These are phyloP conservation scores for Nebria brevicollis DNA, from an alignment of 2,888 invertebrate species.

Conservation along the genomic window DNA sequence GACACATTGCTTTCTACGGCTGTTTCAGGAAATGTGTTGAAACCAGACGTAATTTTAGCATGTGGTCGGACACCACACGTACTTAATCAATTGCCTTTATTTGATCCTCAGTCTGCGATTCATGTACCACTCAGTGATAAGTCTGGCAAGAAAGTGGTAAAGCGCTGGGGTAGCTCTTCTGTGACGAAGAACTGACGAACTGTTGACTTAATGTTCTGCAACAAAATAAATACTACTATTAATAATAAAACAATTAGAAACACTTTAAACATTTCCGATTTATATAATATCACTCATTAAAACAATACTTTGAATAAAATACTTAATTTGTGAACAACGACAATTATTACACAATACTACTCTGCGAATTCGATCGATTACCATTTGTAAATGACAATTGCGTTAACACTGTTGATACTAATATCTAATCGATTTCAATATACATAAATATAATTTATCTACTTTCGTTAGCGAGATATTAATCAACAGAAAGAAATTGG, in stretches of 20 bases:
- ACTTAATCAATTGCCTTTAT: conserved; percentile 33
- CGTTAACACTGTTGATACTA: not conserved
- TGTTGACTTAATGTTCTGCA: conserved; percentile 3
- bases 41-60: conserved; percentile 93
- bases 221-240: not conserved
- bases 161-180: not conserved
- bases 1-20: conserved; percentile 84
- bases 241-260: not conserved
- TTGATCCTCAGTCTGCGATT: conserved; percentile 19
- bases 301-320: no score
- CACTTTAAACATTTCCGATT: no score
- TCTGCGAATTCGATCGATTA: no score
- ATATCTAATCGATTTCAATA: not conserved
- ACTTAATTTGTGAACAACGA: no score
- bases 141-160: not conserved
- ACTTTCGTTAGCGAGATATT: not conserved
- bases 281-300: no score
- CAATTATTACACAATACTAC: no score
- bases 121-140: conserved; percentile 20
- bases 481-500: not conserved
- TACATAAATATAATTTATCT: not conserved
- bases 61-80: conserved; percentile 60
- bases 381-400: not conserved
- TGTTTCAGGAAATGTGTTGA: conserved; percentile 93
- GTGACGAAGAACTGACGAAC: not conserved